These are phyloP conservation scores for Oenanthe melanoleuca DNA, from an alignment of 2,113 vertebrate species.

Conservation along the genomic window DNA sequence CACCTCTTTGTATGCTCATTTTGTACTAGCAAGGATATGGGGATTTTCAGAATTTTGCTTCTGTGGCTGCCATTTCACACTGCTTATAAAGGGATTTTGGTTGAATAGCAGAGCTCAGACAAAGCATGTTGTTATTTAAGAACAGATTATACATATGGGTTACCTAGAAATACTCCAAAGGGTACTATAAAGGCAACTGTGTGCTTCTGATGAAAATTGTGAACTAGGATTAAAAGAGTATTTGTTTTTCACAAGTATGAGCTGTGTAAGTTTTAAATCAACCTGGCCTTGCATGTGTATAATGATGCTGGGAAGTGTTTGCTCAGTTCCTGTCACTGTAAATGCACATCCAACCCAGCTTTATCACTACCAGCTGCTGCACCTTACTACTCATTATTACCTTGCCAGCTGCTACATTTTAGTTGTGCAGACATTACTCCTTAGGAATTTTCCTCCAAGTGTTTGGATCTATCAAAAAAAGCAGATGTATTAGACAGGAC, in stretches of 20 bases:
- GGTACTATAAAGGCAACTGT: neutral
- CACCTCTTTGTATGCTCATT: neutral
- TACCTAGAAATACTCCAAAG: neutral
- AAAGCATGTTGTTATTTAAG: neutral
- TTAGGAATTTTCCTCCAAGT: neutral
- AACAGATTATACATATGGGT: neutral
- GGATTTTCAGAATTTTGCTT: neutral
- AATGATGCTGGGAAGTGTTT: neutral
- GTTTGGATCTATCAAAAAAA: neutral
- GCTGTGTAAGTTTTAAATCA: neutral
- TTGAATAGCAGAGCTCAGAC: neutral
- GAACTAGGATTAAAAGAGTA: neutral
- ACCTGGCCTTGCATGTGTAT: neutral
- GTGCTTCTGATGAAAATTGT: neutral
- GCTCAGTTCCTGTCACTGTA: neutral
- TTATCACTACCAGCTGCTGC: neutral
- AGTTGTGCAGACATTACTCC: neutral
- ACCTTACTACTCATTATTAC: neutral
- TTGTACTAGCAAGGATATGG: neutral
- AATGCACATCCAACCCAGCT: neutral
- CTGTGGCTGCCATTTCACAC: neutral
- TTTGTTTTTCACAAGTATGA: neutral
- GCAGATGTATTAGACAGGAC: neutral
- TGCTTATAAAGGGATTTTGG: neutral
- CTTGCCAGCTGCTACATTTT: neutral